Conservation (phyloP, 2,797 vertebrate species). For the Muraenolepis orangiensis region DNA sequence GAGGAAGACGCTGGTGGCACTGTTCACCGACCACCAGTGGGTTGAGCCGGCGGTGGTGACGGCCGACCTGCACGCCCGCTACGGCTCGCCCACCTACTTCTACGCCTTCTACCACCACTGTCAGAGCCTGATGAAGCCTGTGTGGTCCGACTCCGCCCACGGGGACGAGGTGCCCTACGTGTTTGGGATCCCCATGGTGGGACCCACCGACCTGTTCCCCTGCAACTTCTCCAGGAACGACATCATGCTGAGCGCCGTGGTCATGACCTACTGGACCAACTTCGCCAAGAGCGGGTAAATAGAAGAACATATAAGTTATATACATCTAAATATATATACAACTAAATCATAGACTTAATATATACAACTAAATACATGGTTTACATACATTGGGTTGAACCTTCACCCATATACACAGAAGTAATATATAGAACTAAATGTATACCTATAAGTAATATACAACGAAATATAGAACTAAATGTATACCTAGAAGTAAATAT, state of each 20-base stretch:
- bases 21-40: conserved; percentile 99
- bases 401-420: too few relatives aligned
- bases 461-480: too few relatives aligned
- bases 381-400: too few relatives aligned
- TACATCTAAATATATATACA: neutral
- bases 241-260: conserved; percentile 96
- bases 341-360: too few relatives aligned
- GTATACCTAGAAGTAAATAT: too few relatives aligned
- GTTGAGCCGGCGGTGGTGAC: conserved; percentile 97
- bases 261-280: conserved; percentile 99
- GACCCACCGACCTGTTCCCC: conserved; percentile 95
- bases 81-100: conserved; percentile 97
- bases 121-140: conserved; percentile 99
- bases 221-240: conserved; percentile 99
- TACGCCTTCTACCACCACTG: conserved; percentile 99
- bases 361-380: neutral
- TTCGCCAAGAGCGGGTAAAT: conserved; percentile 97
- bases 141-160: conserved; percentile 96
- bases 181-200: conserved; percentile 96
- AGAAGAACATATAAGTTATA: conserved; percentile 5
- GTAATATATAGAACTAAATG: too few relatives aligned
- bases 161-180: conserved; percentile 98
- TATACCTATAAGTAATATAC: too few relatives aligned
- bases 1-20: conserved; percentile 94
- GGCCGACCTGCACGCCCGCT: conserved; percentile 93